phyloP scores from a whole-genome alignment of 2,888 invertebrate genomes.

The Antheraea yamamai region DNA sequence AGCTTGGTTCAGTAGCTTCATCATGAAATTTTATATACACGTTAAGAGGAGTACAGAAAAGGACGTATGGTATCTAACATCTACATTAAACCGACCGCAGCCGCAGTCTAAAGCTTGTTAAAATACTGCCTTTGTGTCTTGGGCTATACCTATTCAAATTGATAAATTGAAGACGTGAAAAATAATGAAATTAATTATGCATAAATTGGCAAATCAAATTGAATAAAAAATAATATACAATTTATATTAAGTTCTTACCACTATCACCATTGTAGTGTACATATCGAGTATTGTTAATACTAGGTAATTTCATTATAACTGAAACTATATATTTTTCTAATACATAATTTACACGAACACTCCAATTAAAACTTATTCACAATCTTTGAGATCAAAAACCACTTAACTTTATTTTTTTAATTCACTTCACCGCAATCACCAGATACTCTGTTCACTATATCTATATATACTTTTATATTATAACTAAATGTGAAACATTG shows the following conservation, averaged over 20 bases:
- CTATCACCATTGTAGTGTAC: neutral
- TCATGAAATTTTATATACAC: too few species aligned
- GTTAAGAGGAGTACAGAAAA: too few species aligned
- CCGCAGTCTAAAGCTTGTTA: too few species aligned
- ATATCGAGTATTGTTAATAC: slow-evolving; percentile 1
- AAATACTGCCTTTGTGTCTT: too few species aligned
- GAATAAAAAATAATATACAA: neutral
- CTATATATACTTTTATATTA: neutral
- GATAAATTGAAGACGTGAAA: too few species aligned
- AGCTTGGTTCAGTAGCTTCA: too few species aligned
- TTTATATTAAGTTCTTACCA: neutral
- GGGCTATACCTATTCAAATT: too few species aligned
- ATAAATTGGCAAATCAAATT: too few species aligned
- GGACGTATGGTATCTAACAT: too few species aligned
- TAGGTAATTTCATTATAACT: neutral
- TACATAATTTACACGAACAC: neutral
- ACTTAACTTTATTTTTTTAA: slow-evolving; percentile 1
- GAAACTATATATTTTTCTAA: neutral
- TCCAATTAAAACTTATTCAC: neutral
- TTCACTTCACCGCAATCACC: slow-evolving; percentile 9
- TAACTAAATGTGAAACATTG: neutral
- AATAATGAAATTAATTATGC: neutral
- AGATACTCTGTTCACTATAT: neutral
- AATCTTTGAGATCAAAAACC: slow-evolving; percentile 6
- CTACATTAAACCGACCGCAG: too few species aligned